phyloP scores from a whole-genome alignment of 1,140 invertebrate genomes.

The Charaxes varanes region DNA sequence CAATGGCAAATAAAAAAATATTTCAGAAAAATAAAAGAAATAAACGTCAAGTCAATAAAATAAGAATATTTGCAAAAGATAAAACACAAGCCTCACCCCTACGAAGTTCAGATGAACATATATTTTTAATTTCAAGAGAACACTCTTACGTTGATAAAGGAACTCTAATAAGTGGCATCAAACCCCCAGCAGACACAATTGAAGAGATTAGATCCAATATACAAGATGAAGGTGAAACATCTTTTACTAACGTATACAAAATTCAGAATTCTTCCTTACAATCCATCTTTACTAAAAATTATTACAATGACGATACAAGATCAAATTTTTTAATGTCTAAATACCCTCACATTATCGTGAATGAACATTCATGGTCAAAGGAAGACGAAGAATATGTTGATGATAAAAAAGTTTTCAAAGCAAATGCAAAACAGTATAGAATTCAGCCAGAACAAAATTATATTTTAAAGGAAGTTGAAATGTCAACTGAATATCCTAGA shows the following conservation, averaged over 20 bases:
- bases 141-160: constrained; percentile 25
- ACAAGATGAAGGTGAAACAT: constrained; percentile 21
- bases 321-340: constrained; percentile 42
- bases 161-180: constrained; percentile 29
- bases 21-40: constrained; percentile 45
- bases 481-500: not conserved
- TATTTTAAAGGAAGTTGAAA: constrained; percentile 2
- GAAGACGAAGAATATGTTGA: constrained; percentile 26
- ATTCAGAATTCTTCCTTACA: constrained; percentile 12
- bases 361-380: constrained; percentile 30
- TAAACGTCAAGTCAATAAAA: constrained; percentile 49
- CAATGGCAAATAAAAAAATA: constrained; percentile 37
- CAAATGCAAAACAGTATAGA: constrained; percentile 10
- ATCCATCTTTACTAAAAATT: constrained; percentile 18
- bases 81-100: constrained; percentile 18
- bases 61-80: constrained; percentile 47
- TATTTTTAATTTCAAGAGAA: constrained; percentile 25
- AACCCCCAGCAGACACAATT: constrained; percentile 22
- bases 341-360: constrained; percentile 60
- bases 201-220: constrained; percentile 18
- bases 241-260: constrained; percentile 19
- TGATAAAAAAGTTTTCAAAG: constrained; percentile 3
- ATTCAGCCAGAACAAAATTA: constrained; percentile 13
- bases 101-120: constrained; percentile 43
- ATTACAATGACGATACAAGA: constrained; percentile 22